Conservation (phyloP, 2,888 invertebrate genomes). For the Hyposoter didymator region DNA sequence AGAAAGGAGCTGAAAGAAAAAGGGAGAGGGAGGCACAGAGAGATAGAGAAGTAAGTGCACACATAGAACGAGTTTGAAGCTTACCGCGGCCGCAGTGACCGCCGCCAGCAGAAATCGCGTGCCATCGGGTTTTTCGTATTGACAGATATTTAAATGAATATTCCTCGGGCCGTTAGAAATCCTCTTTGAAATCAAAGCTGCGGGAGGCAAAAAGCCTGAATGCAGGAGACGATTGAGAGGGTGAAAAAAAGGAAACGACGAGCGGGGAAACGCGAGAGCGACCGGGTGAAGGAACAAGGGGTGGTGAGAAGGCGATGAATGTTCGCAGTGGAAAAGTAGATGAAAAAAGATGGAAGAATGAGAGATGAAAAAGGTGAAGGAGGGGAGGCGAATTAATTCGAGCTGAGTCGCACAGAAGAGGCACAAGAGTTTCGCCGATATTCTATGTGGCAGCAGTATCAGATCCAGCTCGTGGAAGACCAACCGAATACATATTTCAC, state of each 20-base stretch:
- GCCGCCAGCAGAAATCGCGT: slow-evolving; percentile 70
- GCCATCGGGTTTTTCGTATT: slow-evolving; percentile 78
- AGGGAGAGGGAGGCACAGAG: slow-evolving; percentile 30
- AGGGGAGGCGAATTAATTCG: slow-evolving; percentile 77
- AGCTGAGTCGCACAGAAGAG: slow-evolving; percentile 67
- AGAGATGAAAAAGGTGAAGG: slow-evolving; percentile 20
- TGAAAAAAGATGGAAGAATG: slow-evolving; percentile 41
- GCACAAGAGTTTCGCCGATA: slow-evolving; percentile 60
- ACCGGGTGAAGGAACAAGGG: slow-evolving; percentile 34
- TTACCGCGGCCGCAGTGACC: slow-evolving; percentile 61
- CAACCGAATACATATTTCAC: slow-evolving; percentile 78
- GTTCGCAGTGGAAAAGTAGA: slow-evolving; percentile 41
- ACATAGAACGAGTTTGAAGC: slow-evolving; percentile 53
- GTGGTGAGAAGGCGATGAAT: slow-evolving; percentile 37
- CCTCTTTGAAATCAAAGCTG: slow-evolving; percentile 82
- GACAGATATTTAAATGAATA: slow-evolving; percentile 84
- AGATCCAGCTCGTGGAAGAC: slow-evolving; percentile 54
- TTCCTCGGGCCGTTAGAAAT: slow-evolving; percentile 78
- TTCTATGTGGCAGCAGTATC: slow-evolving; percentile 45
- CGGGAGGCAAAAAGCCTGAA: slow-evolving; percentile 67
- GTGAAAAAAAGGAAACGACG: slow-evolving; percentile 22
- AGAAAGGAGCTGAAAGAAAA: slow-evolving; percentile 52
- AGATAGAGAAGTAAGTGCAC: slow-evolving; percentile 69
- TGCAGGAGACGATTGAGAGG: slow-evolving; percentile 62
- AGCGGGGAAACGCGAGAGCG: slow-evolving; percentile 27